These are phyloP conservation scores for Bursaphelenchus okinawaensis DNA, from an alignment of 2,888 invertebrate species.

Conservation along the genomic window DNA sequence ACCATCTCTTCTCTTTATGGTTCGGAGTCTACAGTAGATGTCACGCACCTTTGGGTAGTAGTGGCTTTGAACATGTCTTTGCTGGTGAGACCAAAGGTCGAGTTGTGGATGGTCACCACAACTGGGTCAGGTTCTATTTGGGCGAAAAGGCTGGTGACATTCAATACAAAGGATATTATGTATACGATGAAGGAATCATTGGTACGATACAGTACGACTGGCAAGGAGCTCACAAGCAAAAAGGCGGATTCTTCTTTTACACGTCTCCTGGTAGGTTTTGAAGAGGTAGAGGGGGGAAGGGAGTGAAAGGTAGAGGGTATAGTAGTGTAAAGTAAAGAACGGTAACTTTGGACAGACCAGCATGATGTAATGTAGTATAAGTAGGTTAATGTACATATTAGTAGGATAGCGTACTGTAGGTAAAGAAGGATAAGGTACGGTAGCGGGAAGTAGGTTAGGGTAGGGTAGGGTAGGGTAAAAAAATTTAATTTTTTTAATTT, in stretches of 20 bases:
- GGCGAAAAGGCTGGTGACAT: constrained; percentile 50
- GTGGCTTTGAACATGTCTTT: constrained; percentile 57
- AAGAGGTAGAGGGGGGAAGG: too few species aligned
- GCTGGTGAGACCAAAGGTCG: constrained; percentile 46
- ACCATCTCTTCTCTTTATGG: constrained; percentile 46
- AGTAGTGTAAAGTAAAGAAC: too few species aligned
- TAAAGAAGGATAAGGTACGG: too few species aligned
- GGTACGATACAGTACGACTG: constrained; percentile 56
- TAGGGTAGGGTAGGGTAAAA: too few species aligned
- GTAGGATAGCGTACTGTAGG: too few species aligned
- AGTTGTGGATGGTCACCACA: constrained; percentile 52
- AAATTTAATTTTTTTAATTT: too few species aligned
- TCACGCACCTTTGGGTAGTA: constrained; percentile 25
- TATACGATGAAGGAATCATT: constrained; percentile 42
- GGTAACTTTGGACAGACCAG: too few species aligned
- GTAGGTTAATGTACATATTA: too few species aligned
- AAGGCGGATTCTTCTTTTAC: constrained; percentile 52
- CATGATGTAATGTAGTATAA: too few species aligned
- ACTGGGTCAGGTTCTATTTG: constrained; percentile 53
- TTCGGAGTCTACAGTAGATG: constrained; percentile 53
- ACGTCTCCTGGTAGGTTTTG: constrained; percentile 53
- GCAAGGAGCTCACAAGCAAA: constrained; percentile 41
- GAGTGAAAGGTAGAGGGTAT: too few species aligned
- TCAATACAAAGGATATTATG: constrained; percentile 53
- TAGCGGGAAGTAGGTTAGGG: too few species aligned